phyloP scores from a whole-genome alignment of 2,113 vertebrate genomes.

The Eurypyga helias region DNA sequence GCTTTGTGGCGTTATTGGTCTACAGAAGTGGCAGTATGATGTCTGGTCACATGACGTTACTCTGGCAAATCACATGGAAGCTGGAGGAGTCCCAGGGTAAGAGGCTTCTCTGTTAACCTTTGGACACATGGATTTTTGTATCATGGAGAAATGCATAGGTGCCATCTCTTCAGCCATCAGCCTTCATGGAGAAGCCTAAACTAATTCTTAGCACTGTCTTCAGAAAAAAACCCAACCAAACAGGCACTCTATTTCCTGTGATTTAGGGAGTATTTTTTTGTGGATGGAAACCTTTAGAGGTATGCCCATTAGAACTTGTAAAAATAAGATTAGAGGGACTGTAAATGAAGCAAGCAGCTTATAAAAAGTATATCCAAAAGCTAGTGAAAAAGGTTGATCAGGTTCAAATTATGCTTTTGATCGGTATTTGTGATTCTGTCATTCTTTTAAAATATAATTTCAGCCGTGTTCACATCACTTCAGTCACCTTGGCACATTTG shows the following conservation, averaged over 20 bases:
- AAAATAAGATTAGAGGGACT: neutral
- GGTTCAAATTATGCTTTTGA: neutral
- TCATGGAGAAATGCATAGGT: neutral
- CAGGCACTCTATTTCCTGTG: neutral
- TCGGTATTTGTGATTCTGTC: neutral
- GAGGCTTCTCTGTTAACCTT: neutral
- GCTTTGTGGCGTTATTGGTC: constrained; percentile 95
- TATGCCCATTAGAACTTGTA: neutral
- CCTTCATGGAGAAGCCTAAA: neutral
- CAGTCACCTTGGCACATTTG: constrained; percentile 92
- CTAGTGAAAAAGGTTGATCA: neutral
- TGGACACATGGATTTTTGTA: neutral
- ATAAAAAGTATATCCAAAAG: neutral
- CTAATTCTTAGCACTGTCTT: neutral
- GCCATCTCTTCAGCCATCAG: neutral
- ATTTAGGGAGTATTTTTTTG: neutral
- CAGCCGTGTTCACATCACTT: constrained; percentile 97
- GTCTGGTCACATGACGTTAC: constrained; percentile 99
- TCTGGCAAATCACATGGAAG: constrained; percentile 98
- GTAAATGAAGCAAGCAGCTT: neutral
- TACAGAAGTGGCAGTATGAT: constrained; percentile 99
- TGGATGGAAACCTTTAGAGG: neutral
- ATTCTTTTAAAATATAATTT: constrained; percentile 60
- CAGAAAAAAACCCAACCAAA: neutral
- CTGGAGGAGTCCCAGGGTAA: constrained; percentile 96